Evolutionary conservation across 2,113 vertebrate species (phyloP).

Genomic region (Craseonycteris thonglongyai): DNA sequence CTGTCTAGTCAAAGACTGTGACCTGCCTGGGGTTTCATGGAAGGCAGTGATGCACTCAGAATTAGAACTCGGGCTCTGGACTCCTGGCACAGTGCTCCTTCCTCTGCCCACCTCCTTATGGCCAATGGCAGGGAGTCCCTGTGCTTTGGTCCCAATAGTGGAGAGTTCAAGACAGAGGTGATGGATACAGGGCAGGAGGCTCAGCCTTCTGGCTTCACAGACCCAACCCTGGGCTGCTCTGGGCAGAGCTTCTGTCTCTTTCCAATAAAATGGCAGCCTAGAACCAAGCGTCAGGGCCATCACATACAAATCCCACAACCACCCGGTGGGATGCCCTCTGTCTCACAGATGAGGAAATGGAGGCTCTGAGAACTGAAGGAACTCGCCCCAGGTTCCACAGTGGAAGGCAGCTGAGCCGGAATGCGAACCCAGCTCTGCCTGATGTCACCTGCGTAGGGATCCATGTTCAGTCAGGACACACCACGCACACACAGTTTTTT

Average conservation of each 20-base stretch:
- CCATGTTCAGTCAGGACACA: background rate
- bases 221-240: background rate
- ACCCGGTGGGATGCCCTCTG: background rate
- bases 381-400: background rate
- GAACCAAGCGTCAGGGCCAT: background rate
- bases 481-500: background rate
- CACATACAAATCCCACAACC: fast-evolving
- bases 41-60: background rate
- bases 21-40: background rate
- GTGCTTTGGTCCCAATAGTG: background rate
- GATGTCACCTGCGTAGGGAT: background rate
- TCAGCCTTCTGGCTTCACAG: background rate
- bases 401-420: background rate
- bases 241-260: background rate
- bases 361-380: background rate
- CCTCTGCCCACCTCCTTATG: background rate
- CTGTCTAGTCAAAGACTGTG: background rate
- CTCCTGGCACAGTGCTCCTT: background rate
- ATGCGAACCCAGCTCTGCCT: background rate
- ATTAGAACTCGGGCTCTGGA: background rate
- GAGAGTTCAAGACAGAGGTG: background rate
- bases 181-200: background rate
- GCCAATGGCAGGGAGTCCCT: fast-evolving
- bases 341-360: background rate
- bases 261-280: background rate